These are phyloP conservation scores for Mesodorylaimus sp. DNA, from an alignment of 2,888 invertebrate genomes.

Conservation along the genomic window DNA sequence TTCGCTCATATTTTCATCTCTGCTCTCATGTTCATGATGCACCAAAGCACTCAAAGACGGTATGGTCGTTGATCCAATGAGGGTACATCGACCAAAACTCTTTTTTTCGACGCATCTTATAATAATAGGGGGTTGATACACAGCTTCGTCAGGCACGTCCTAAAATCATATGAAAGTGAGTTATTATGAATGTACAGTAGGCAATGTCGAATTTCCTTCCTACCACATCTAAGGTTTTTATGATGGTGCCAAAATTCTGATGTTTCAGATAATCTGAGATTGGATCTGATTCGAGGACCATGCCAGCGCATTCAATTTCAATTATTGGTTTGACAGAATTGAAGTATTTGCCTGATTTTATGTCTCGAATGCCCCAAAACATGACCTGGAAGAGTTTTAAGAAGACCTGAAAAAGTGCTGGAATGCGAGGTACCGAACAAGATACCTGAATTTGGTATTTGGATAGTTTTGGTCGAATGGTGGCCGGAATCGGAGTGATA, in stretches of 20 bases:
- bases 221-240: conserved; percentile 37
- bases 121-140: conserved; percentile 73
- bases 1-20: too few relatives aligned
- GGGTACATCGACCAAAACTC: conserved; percentile 65
- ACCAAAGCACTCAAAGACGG: too few relatives aligned
- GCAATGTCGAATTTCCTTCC: too few relatives aligned
- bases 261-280: conserved; percentile 34
- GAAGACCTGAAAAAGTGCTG: too few relatives aligned
- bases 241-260: conserved; percentile 35
- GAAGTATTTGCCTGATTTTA: conserved; percentile 35
- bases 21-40: too few relatives aligned
- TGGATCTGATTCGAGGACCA: conserved; percentile 33
- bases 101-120: conserved; percentile 71
- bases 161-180: too few relatives aligned
- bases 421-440: too few relatives aligned
- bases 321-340: conserved; percentile 34
- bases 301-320: conserved; percentile 37
- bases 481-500: conserved; percentile 60
- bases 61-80: conserved; percentile 81
- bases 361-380: conserved; percentile 37
- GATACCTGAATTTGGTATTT: conserved; percentile 43
- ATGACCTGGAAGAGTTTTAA: conserved; percentile 21
- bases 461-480: conserved; percentile 58
- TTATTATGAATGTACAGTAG: too few relatives aligned
- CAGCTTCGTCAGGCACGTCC: conserved; percentile 60